A percentile compares a stretch with the other conserved stretches of the same genome.
phyloP scores from a whole-genome alignment of 30 jellyfish, hydroid and myxozoan species.

The Catostylus mosaicus region DNA sequence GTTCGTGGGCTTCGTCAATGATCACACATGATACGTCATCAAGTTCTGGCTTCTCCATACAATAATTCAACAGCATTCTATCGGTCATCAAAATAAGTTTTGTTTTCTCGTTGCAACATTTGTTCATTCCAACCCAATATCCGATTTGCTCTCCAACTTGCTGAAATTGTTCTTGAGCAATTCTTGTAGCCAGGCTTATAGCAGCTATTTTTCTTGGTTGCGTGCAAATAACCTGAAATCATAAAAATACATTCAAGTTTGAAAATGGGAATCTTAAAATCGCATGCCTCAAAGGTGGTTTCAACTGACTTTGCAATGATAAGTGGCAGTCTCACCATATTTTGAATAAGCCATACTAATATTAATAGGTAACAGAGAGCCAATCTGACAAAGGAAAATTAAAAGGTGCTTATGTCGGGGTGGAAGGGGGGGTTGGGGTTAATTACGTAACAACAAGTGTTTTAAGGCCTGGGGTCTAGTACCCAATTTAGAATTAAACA shows the following conservation, averaged over 20 bases:
- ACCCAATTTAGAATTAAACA: too few species aligned
- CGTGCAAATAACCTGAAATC: conserved; percentile 73
- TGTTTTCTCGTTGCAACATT: conserved; percentile 15
- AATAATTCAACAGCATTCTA: conserved; percentile 59
- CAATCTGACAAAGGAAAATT: too few species aligned
- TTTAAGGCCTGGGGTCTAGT: too few species aligned
- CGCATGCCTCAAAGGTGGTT: too few species aligned
- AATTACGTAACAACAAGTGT: too few species aligned
- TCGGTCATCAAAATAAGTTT: conserved; percentile 70
- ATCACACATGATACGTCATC: conserved; percentile 52
- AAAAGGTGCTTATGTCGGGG: too few species aligned
- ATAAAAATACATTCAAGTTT: background rate
- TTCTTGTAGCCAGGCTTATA: conserved; percentile 59
- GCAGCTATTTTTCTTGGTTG: conserved; percentile 93
- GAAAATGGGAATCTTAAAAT: conserved; percentile 21
- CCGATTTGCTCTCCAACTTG: conserved; percentile 69
- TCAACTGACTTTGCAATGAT: too few species aligned
- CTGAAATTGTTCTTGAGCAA: conserved; percentile 52
- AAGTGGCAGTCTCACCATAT: too few species aligned
- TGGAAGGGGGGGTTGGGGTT: too few species aligned
- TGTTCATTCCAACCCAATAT: conserved; percentile 68
- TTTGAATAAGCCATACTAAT: too few species aligned
- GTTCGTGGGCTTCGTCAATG: conserved; percentile 88
- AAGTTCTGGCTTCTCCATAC: conserved; percentile 62
- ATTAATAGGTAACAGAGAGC: too few species aligned